phyloP scores from a whole-genome alignment of 2,113 vertebrate species.

The Callipepla squamata region DNA sequence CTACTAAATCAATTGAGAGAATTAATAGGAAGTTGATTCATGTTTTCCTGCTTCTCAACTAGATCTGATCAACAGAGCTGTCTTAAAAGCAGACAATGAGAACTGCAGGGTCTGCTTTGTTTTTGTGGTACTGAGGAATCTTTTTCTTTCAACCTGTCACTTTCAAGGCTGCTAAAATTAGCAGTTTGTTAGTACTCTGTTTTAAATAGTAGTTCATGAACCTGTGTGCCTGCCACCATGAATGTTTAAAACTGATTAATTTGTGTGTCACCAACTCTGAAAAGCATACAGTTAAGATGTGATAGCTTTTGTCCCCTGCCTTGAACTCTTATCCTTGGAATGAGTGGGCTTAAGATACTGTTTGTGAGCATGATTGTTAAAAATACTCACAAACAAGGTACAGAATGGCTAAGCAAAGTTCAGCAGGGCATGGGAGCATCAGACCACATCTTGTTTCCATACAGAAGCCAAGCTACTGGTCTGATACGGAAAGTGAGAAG shows the following conservation, averaged over 20 bases:
- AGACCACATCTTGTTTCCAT: not conserved
- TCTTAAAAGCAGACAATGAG: not conserved
- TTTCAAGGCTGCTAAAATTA: not conserved
- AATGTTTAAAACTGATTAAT: not conserved
- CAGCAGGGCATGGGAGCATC: not conserved
- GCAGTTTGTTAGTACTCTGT: not conserved
- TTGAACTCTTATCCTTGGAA: not conserved
- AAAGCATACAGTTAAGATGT: not conserved
- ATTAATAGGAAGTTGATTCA: not conserved
- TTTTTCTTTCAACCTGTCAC: not conserved
- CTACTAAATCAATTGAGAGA: not conserved
- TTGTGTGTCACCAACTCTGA: not conserved
- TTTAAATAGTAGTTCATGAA: not conserved
- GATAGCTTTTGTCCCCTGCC: not conserved
- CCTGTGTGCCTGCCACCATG: not conserved
- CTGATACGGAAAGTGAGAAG: not conserved
- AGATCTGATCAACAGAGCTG: not conserved
- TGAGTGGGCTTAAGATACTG: not conserved
- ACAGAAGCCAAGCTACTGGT: not conserved
- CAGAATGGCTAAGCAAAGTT: not conserved
- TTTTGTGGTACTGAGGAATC: not conserved
- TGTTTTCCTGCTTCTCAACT: not conserved
- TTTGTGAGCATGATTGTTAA: not conserved
- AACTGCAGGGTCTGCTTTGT: not conserved
- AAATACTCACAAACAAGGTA: not conserved